Evolutionary conservation across 2,888 invertebrate genomes (phyloP), one percentile per base, ranked within the genome.

Genomic region (Xanthia togata): DNA sequence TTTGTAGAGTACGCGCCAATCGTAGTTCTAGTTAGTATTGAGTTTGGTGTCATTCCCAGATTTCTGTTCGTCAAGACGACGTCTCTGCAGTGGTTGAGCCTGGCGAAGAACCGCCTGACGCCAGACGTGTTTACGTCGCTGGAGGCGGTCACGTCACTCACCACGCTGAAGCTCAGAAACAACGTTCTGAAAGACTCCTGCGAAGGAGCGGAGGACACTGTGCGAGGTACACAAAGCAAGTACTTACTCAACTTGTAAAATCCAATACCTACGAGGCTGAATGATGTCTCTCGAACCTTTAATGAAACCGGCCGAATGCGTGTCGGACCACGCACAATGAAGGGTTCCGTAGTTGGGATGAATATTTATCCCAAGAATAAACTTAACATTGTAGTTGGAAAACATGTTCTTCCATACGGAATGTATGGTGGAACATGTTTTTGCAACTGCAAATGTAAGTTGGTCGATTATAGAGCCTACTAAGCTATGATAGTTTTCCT

Each of bases 131-230:
- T 79, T 47, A 31, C 14, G 23, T 72, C 76, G 60, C 82, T 91
- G 65, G 50, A 55, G 31, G 57, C 76, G 50, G 83, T 86, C 73
- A 57, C 44, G 8, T 53, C 69, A 6, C 89, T 90, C 60, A 67
- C 20, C 26, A 23, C 0, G 50, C 89, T 91, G 70, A 23, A 26
- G 47, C 90, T 92, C 47, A 67, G 62, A 26, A 0, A 31, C 78
- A 92, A 92, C 69, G 38, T 47, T 6, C 81, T 92, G n/a, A 74
- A 79, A 23, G 88, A 90, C 81, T 85, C 90, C 41, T 92, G 92
- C 82, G 11, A 85, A 71, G 84, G 70, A 47, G 71, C 62, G 59
- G 69, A 80, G 69, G 82, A 78, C 70, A 68, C 84, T 50, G 83
- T 82, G 75, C 78, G 84, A 84, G 70, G 81, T 78, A 71, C n/a